Evolutionary conservation across 2,113 vertebrate species (phyloP).

Genomic region (Psilopogon haemacephalus): DNA sequence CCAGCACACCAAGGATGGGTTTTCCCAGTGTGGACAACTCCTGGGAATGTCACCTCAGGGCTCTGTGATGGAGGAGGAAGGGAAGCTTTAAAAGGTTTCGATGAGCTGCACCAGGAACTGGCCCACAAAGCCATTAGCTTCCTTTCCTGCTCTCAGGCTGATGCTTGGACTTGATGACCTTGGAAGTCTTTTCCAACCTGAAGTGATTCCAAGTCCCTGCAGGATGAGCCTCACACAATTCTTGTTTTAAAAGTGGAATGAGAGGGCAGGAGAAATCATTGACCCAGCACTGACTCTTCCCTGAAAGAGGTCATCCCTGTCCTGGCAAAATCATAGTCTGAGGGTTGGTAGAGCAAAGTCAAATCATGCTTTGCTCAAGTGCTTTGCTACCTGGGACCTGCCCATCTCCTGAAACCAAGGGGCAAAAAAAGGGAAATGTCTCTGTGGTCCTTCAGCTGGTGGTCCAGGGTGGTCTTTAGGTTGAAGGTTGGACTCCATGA

Average conservation of each 20-base stretch:
- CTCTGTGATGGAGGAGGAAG: background rate
- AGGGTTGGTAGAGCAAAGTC: background rate
- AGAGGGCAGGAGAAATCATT: background rate
- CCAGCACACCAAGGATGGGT: fast-evolving
- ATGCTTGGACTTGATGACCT: no score
- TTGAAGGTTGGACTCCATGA: no score
- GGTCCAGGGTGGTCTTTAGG: no score
- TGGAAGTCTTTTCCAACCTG: no score
- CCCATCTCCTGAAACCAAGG: background rate
- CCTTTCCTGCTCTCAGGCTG: background rate
- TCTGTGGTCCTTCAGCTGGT: no score
- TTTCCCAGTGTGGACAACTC: fast-evolving
- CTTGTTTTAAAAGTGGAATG: background rate
- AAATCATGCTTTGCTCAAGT: background rate
- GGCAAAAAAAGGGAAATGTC: no score
- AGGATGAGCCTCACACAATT: background rate
- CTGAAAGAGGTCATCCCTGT: background rate
- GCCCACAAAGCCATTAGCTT: background rate
- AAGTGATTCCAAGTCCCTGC: no score
- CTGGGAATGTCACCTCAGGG: background rate
- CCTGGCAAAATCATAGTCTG: background rate
- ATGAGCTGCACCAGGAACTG: background rate
- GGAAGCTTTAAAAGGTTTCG: background rate
- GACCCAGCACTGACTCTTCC: background rate
- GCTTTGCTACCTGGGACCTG: background rate